Percentiles rank a stretch among this genome's conserved stretches.
Conservation (phyloP, 1,140 invertebrate species). For the Drosophila teissieri region DNA sequence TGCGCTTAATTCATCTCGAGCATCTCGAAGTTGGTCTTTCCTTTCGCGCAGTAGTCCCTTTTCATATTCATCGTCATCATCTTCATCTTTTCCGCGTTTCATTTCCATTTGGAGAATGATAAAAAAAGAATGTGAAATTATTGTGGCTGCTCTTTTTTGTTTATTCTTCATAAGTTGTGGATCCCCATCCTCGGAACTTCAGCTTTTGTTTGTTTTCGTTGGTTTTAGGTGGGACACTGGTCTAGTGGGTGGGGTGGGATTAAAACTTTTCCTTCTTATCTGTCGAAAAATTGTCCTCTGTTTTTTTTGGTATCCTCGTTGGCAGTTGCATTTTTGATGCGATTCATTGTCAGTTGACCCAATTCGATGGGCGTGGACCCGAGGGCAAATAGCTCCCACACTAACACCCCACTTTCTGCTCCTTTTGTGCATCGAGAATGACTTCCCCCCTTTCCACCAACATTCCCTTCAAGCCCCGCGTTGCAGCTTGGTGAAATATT, state of each 20-base stretch:
- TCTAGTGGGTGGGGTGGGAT: conserved; percentile 9
- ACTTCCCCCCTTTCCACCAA: neutral
- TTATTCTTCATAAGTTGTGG: conserved; percentile 58
- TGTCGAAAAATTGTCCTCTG: conserved; percentile 22
- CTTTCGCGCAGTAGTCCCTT: conserved; percentile 19
- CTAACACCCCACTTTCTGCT: conserved; percentile 6
- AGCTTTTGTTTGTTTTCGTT: conserved; percentile 44
- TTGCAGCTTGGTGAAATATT: conserved; percentile 46
- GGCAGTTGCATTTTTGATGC: conserved; percentile 76
- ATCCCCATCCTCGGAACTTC: conserved; percentile 27
- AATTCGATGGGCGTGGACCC: conserved; percentile 66
- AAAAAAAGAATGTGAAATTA: conserved; percentile 52
- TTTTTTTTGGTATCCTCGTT: conserved; percentile 52
- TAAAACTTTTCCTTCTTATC: conserved; percentile 43
- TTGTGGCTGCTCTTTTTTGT: conserved; percentile 73
- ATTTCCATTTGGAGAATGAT: conserved; percentile 73
- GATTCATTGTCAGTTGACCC: conserved; percentile 72
- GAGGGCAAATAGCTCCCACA: conserved; percentile 55
- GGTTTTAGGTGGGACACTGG: neutral
- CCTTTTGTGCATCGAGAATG: conserved; percentile 16
- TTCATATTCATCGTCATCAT: conserved; percentile 25
- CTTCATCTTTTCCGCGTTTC: conserved; percentile 42
- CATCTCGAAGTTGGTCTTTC: conserved; percentile 69
- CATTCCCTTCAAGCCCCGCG: conserved; percentile 5
- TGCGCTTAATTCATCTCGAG: conserved; percentile 61